Evolutionary conservation across 2,888 invertebrate species (phyloP), one percentile per base, ranked within the genome.

Genomic region (Heliconius hortense): DNA sequence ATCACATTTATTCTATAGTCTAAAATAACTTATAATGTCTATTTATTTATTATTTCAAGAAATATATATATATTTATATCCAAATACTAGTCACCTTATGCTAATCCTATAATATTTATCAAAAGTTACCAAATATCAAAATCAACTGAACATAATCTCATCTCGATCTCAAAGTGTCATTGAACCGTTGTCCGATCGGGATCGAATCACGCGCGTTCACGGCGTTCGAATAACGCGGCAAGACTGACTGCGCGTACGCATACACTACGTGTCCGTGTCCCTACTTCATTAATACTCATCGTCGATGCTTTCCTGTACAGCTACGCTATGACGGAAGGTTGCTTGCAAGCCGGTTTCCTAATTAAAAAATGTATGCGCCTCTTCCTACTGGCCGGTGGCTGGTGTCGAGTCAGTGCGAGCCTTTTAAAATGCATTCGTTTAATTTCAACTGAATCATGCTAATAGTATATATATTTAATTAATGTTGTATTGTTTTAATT

Each of bases 291-390:
- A 93, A 89, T 90, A 90, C 89, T 87, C 88, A 89, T 87, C 89
- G 88, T 85, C 87, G 88, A 88, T 92, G 89, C 91, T 92, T 93
- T 90, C 92, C 92, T 92, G 91, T 88, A 84, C 84, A 81, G 79
- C 85, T 83, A 89, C 90, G 79, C 85, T 83, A 89, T 90, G 92
- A 91, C 92, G 92, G 92, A 93, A 93, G 91, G 88, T 88, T 88
- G 89, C 90, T 91, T 93, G 90, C 84, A 80, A 88, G 89, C 87
- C 89, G 88, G 91, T 91, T 93, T 93, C 92, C 92, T 93, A 90
- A 91, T 93, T 90, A 89, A 92, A 92, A 93, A 92, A 87, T 87
- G 84, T 81, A 81, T 81, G 78, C 73, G 77, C 82, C 82, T 82
- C 86, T 87, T 87, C 87, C 87, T 86, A 83, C 77, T 82, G 74